Base-by-base conservation (phyloP, 2,888 invertebrate genomes). In the Stramonita haemastoma region DNA sequence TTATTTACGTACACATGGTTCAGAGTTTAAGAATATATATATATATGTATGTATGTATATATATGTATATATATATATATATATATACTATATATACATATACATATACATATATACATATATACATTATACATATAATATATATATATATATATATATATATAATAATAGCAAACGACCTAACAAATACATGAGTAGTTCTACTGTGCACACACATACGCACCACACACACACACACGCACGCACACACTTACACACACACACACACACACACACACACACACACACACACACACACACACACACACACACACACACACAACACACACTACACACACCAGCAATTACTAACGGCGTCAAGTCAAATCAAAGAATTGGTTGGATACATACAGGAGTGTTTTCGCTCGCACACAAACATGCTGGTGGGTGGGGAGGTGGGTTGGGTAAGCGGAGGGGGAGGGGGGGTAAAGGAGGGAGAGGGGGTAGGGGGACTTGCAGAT, bases 231-330 rank as follows among this genome's bases (percentile, higher is more conserved):
- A 57, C 77, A 81, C 29, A 57, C 29, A n/a, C 57, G 36, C 79
- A n/a, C 81, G 22, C 60, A 15, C 29, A 32, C 46, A 29, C 87
- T 19, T 26, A 29, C 56, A 70, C 36, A 73, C 87, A 81, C 81
- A 56, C 81, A 26, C 79, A 56, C 79, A 66, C 83, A 81, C 66
- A 88, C 83, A 57, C 57, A 79, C 87, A 87, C 57, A 46, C 87
- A 32, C 87, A 79, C 79, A n/a, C 87, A 34, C 85, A 19, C 29
- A 85, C 86, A 19, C 70, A 66, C 46, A 8, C 73, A 73, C 73
- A n/a, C 73, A 11, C 87, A 1, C 57, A 46, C 87, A 36, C 34
- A 57, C 66, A 70, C 70, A 36, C 86, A 87, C 86, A 70, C 36
- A 22, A 34, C 70, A 87, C 66, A 36, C 66, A 66, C 86, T n/a